Conservation (phyloP, 2,797 vertebrate genomes). For the Gorsachius magnificus region DNA sequence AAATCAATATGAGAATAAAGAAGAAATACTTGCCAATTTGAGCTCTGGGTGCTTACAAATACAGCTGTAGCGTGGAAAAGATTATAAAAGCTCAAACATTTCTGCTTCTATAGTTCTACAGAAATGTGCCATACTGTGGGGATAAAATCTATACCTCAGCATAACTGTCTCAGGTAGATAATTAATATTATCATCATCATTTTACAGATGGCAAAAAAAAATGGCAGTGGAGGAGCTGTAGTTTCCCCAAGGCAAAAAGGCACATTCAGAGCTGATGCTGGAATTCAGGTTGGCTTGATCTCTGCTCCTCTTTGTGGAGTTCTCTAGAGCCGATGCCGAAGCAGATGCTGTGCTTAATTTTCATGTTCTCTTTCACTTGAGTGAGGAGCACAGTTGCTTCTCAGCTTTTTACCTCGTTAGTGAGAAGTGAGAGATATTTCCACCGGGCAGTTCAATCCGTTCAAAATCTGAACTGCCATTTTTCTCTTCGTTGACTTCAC, state of each 20-base stretch:
- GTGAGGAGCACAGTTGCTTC: conserved; percentile 39
- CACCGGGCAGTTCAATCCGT: background rate
- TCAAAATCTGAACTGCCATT: background rate
- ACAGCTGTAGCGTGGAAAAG: background rate
- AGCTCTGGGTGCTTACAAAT: conserved; percentile 20
- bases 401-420: conserved; percentile 46
- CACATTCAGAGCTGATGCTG: background rate
- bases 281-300: conserved; percentile 35
- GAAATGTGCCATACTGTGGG: background rate
- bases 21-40: conserved; percentile 33
- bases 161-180: conserved; percentile 12
- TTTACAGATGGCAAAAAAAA: background rate
- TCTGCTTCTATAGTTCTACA: background rate
- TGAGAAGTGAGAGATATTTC: conserved; percentile 47
- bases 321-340: background rate
- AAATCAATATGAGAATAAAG: conserved; percentile 49
- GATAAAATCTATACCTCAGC: conserved; percentile 18
- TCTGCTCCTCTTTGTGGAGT: background rate
- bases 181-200: conserved; percentile 37
- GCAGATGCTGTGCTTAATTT: conserved; percentile 52
- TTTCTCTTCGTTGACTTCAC: conserved; percentile 36
- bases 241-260: conserved; percentile 21
- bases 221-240: background rate
- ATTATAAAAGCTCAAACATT: background rate
- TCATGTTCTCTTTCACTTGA: conserved; percentile 49